These are phyloP conservation scores for Contarinia nasturtii DNA, from an alignment of 1,140 invertebrate species.

Conservation along the genomic window DNA sequence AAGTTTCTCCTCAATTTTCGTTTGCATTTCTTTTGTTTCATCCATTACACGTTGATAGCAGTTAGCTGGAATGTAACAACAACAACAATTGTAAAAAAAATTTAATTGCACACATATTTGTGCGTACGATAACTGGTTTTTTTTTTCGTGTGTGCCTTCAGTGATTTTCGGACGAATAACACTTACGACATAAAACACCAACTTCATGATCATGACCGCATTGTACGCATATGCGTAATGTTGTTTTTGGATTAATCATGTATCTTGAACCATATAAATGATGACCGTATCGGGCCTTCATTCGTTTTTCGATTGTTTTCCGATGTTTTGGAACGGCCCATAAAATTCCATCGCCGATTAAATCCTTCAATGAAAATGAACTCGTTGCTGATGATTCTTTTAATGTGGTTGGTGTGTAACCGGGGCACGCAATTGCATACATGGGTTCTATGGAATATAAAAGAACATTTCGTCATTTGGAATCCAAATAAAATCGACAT, in stretches of 20 bases:
- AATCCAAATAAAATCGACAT: too few relatives aligned
- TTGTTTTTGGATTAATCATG: constrained; percentile 49
- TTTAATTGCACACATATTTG: constrained; percentile 2
- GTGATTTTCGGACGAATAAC: too few relatives aligned
- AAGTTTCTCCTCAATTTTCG: constrained; percentile 47
- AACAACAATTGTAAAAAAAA: neutral
- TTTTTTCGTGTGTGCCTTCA: too few relatives aligned
- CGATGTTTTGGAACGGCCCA: constrained; percentile 64
- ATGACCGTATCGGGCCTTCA: constrained; percentile 46
- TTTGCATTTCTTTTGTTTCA: constrained; percentile 62
- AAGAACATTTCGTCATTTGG: too few relatives aligned
- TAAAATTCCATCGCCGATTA: constrained; percentile 52
- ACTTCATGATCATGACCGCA: constrained; percentile 69
- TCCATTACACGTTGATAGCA: constrained; percentile 63
- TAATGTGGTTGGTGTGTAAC: neutral
- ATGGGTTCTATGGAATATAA: too few relatives aligned
- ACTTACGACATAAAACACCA: constrained; percentile 58
- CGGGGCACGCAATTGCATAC: neutral
- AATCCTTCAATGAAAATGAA: constrained; percentile 31
- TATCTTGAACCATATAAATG: constrained; percentile 28
- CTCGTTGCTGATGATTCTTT: neutral
- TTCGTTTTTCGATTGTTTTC: constrained; percentile 49
- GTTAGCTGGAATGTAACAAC: constrained; percentile 30
- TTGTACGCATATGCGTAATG: constrained; percentile 49
- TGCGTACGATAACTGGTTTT: neutral